A percentile compares a stretch with the other conserved stretches of the same genome.
phyloP scores from a whole-genome alignment of 2,888 invertebrate genomes.

The Melanargia galathea region DNA sequence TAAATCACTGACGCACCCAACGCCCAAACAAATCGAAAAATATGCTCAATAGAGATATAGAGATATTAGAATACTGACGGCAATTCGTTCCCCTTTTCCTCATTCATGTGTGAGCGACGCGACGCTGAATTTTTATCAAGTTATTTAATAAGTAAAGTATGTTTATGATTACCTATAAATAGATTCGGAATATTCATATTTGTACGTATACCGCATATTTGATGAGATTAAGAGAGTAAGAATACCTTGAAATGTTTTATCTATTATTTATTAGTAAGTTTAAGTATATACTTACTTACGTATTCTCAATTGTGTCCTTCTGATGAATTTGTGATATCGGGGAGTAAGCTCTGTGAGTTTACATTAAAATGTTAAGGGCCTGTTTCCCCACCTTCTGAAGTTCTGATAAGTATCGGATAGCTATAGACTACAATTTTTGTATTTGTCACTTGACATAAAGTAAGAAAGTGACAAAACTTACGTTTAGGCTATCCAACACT shows the following conservation, averaged over 20 bases:
- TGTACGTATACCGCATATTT: no score
- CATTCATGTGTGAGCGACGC: constrained; percentile 32
- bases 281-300: no score
- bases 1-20: constrained; percentile 57
- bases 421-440: no score
- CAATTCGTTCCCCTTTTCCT: constrained; percentile 35
- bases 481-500: no score
- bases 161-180: neutral
- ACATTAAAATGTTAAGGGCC: no score
- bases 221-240: no score
- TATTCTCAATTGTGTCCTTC: neutral
- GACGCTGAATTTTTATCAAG: constrained; percentile 30
- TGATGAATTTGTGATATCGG: neutral
- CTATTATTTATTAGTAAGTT: no score
- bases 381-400: no score
- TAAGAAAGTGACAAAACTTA: no score
- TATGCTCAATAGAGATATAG: constrained; percentile 57
- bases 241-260: neutral
- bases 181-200: neutral
- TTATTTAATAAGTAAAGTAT: constrained; percentile 5
- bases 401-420: no score
- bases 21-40: constrained; percentile 60
- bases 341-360: no score
- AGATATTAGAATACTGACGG: constrained; percentile 47
- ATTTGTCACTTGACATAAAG: no score